Evolutionary conservation across 2,888 invertebrate genomes (phyloP).

Genomic region (Sphaerophoria rueppellii): DNA sequence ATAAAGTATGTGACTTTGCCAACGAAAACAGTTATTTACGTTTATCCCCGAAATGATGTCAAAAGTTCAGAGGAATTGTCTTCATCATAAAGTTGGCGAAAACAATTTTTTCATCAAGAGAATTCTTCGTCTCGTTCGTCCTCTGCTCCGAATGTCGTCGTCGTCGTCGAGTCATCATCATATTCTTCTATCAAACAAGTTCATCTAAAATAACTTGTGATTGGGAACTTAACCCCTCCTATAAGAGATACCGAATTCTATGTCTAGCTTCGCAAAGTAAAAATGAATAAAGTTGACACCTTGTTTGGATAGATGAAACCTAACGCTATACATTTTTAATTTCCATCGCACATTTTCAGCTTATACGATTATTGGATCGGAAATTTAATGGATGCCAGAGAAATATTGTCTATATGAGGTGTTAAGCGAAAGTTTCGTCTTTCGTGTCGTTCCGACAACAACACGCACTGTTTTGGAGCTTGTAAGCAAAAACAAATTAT

Average conservation of each 20-base stretch:
- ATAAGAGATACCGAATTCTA: not conserved
- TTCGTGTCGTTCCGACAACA: not conserved
- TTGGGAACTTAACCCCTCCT: not conserved
- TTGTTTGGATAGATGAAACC: conserved; percentile 25
- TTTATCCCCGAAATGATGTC: conserved; percentile 30
- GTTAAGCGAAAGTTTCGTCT: not conserved
- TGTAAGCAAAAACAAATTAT: conserved; percentile 3
- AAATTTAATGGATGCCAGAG: conserved; percentile 27
- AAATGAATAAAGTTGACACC: conserved; percentile 57
- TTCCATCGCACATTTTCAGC: conserved; percentile 26
- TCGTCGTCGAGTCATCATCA: too few species aligned
- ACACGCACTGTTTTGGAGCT: not conserved
- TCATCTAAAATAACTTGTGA: conserved; percentile 3
- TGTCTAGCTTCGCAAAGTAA: conserved; percentile 14
- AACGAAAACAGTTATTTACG: conserved; percentile 31
- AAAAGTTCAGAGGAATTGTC: conserved; percentile 19
- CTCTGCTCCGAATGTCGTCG: not conserved
- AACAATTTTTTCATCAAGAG: conserved; percentile 35
- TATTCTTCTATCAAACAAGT: not conserved
- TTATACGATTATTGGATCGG: conserved; percentile 30
- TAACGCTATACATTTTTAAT: conserved; percentile 51
- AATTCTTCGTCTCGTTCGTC: not conserved
- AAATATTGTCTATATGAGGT: conserved; percentile 14
- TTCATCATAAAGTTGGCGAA: conserved; percentile 38
- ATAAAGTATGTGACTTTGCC: not conserved